Evolutionary conservation across 2,888 invertebrate species (phyloP).

Genomic region (Plebejus argus): DNA sequence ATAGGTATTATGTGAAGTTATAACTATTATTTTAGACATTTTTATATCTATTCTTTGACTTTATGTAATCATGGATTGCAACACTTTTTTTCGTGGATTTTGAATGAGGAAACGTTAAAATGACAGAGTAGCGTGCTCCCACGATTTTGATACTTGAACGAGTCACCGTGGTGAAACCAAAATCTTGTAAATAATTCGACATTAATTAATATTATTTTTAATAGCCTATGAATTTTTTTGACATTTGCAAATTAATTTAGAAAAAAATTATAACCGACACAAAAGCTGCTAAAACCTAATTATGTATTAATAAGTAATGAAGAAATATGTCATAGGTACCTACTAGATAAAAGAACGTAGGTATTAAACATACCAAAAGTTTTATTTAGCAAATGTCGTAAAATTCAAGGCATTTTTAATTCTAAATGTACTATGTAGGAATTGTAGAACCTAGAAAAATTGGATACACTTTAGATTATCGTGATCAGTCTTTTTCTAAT

Average conservation of each 20-base stretch:
- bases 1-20: too few relatives aligned
- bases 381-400: background rate
- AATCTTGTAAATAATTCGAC: constrained; percentile 12
- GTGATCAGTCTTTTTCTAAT: background rate
- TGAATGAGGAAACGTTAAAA: background rate
- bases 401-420: background rate
- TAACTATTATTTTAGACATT: too few relatives aligned
- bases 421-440: constrained; percentile 30
- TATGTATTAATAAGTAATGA: too few relatives aligned
- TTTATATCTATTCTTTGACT: too few relatives aligned
- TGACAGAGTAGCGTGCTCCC: background rate
- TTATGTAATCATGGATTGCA: too few relatives aligned
- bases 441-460: background rate
- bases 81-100: too few relatives aligned
- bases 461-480: constrained; percentile 1
- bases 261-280: background rate
- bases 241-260: constrained; percentile 16
- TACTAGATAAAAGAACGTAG: too few relatives aligned
- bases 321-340: too few relatives aligned
- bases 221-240: background rate
- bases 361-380: background rate
- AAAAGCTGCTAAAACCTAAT: background rate
- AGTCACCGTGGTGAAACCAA: background rate
- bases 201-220: constrained; percentile 4
- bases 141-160: constrained; percentile 4